Percentiles rank a stretch among this genome's conserved stretches.
Evolutionary conservation across 2,888 invertebrate genomes (phyloP).

Genomic region (Muschampia plurimacula): DNA sequence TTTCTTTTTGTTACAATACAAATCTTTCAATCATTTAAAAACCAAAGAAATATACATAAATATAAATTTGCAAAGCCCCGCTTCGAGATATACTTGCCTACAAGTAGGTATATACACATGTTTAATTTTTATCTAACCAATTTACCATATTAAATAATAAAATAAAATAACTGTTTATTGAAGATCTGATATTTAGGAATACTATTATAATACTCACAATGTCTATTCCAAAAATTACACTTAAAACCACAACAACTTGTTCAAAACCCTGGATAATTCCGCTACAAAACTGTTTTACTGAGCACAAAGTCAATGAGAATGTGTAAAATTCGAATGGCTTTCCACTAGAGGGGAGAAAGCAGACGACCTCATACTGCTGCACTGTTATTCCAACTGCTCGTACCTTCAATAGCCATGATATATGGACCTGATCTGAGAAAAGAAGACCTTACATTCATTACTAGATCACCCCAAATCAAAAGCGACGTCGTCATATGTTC

Average conservation of each 20-base stretch:
- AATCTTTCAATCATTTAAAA: too few relatives aligned
- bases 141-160: not conserved
- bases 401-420: constrained; percentile 64
- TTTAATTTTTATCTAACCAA: not conserved
- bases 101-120: too few relatives aligned
- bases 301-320: constrained; percentile 19
- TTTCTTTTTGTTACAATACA: too few relatives aligned
- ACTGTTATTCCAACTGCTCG: constrained; percentile 75
- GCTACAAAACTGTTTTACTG: constrained; percentile 7
- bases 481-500: constrained; percentile 78
- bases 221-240: not conserved
- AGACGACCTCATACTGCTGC: constrained; percentile 52
- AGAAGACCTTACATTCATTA: constrained; percentile 62
- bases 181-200: too few relatives aligned
- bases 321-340: constrained; percentile 50
- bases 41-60: too few relatives aligned
- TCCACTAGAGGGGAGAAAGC: constrained; percentile 45
- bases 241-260: not conserved
- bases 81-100: too few relatives aligned
- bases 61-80: too few relatives aligned
- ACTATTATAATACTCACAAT: not conserved
- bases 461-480: constrained; percentile 66
- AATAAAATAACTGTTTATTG: not conserved
- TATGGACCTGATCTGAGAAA: constrained; percentile 63
- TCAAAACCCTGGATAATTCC: not conserved